Evolutionary conservation across 2,888 invertebrate species (phyloP), one percentile per base, ranked within the genome.

Genomic region (Xanthorhoe spadicearia): DNA sequence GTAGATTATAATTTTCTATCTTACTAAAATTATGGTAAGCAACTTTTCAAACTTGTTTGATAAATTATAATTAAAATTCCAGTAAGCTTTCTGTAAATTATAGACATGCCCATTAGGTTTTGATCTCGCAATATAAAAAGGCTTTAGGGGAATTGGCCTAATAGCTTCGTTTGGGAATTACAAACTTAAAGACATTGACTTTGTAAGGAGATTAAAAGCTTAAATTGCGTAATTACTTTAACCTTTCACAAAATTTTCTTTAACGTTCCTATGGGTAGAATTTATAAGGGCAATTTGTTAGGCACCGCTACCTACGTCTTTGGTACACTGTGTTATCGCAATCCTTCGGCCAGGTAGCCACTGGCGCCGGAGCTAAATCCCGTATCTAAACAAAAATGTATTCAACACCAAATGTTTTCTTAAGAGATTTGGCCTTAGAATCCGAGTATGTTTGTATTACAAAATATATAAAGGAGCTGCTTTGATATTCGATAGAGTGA

Each of bases 401-500:
- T 59, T 55, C 61, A 50, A 53, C 58, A 58, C 61, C 64, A 73
- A 64, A 68, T 63, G 65, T 66, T 67, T 63, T 66, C 58, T 68
- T 67, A 64, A 70, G 57, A 70, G 63, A 66, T 17, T 69, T 65
- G 65, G 61, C 52, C 57, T 58, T 51, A 54, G 53, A 68, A 70
- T 59, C 53, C 46, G 32, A 60, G 55, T 54, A 18, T 68, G 57
- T 72, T 69, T 67, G 55, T 64, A 64, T 71, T 66, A 72, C 70
- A 69, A 72, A 73, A 69, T 61, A 70, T 66, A 58, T 66, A 75
- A 78, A 75, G 80, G 82, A 81, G 83, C 79, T 78, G 50, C 71
- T 71, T 73, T 70, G 75, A 78, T 80, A 74, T 79, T 77, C 77
- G 79, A 84, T 84, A 84, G 82, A 84, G 84, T 81, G 80, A 79